phyloP scores from a whole-genome alignment of 2,888 invertebrate genomes.

The Operophtera brumata region DNA sequence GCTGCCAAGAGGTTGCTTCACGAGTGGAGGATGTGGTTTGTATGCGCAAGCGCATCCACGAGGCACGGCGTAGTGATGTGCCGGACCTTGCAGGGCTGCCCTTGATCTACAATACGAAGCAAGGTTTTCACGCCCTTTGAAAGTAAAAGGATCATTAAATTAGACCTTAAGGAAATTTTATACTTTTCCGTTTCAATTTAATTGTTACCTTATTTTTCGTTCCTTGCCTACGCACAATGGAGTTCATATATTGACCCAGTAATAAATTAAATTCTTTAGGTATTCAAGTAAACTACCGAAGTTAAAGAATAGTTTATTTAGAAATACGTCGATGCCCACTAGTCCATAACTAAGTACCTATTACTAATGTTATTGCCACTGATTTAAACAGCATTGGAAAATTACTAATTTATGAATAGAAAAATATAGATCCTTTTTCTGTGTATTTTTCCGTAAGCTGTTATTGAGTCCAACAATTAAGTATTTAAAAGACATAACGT shows the following conservation, averaged over 20 bases:
- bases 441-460: not conserved
- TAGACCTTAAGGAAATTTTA: too few species aligned
- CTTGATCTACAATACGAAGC: conserved; percentile 52
- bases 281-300: not conserved
- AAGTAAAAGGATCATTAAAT: conserved; percentile 15
- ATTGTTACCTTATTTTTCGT: too few species aligned
- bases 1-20: conserved; percentile 54
- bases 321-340: not conserved
- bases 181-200: too few species aligned
- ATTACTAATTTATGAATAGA: not conserved
- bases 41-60: conserved; percentile 47
- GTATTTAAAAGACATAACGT: not conserved
- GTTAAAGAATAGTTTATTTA: not conserved
- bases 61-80: conserved; percentile 33
- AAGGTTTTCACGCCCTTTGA: conserved; percentile 32
- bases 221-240: too few species aligned
- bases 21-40: conserved; percentile 56
- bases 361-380: not conserved
- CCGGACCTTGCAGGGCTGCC: conserved; percentile 42
- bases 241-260: not conserved
- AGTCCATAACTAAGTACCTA: too few species aligned
- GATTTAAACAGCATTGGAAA: not conserved
- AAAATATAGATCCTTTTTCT: not conserved
- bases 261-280: too few species aligned
- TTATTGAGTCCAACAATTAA: too few species aligned